Evolutionary conservation across 2,113 vertebrate species (phyloP), one percentile per base, ranked within the genome.

Genomic region (Chlorocebus sabaeus): DNA sequence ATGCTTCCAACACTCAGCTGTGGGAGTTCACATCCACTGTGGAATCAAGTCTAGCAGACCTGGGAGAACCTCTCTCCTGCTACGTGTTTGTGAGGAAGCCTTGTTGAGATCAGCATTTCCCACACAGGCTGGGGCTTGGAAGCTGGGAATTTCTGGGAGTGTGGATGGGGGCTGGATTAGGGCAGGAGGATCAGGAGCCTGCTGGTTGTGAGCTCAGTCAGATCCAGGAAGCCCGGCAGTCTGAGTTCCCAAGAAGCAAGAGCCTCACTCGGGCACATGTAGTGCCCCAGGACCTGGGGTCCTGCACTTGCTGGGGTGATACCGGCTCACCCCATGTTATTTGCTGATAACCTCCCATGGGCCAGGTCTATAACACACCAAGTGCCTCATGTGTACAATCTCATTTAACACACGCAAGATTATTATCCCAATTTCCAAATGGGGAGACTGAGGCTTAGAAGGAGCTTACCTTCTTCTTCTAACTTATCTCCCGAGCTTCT

Each of bases 261-360:
- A 1, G 0, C 57, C 27, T 48, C 57, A 32, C 23, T n/a, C 64
- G 12, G 68, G 25, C 8, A 23, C 8, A 0, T 11, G 8, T 3
- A 61, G 59, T 50, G 81, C 43, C 9, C 30, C 30, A 13, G 78
- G 40, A 10, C 25, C 70, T 6, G 1, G 17, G 67, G 38, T 6
- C 59, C 86, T n/a, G 17, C 12, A 4, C 0, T 0, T 79, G 52
- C 61, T 61, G 32, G 50, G 27, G 20, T 30, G 40, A 59, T 0
- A 1, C 48, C 59, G 20, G 22, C 30, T 84, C 96, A 20, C n/a
- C 27, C 61, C 25, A 30, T 30, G 61, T 30, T 30, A 9, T 84
- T 52, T 70, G 20, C 35, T 32, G 40, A 30, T 5, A 50, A 2
- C 35, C 40, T 48, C 13, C 27, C 30, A 2, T 6, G 25, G 64